Conservation (phyloP, 1,140 invertebrate genomes). For the Lineus longissimus region DNA sequence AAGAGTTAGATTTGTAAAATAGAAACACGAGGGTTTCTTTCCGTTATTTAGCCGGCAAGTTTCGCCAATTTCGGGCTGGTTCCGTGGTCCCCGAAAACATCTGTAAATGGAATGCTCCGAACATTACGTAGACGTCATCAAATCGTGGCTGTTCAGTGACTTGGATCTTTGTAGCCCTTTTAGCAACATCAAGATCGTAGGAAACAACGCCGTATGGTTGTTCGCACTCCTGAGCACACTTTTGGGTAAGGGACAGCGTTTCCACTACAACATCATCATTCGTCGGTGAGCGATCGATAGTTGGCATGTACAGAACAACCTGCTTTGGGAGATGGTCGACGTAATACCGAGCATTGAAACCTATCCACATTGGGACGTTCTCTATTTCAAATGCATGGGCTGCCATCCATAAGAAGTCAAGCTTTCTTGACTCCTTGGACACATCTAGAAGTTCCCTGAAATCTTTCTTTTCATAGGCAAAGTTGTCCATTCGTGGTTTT, state of each 20-base stretch:
- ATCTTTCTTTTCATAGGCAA: no score
- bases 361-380: background rate
- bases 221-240: constrained; percentile 30
- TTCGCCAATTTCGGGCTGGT: no score
- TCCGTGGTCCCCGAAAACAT: no score
- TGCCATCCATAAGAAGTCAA: background rate
- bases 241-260: constrained; percentile 43
- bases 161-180: constrained; percentile 49
- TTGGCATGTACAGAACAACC: constrained; percentile 17
- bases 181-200: constrained; percentile 50
- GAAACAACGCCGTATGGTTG: constrained; percentile 41
- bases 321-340: constrained; percentile 8
- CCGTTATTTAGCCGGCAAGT: no score
- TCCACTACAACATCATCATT: constrained; percentile 37
- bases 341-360: background rate
- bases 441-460: no score
- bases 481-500: no score
- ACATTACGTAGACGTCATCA: constrained; percentile 54
- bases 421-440: background rate
- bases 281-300: constrained; percentile 12
- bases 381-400: background rate
- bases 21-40: no score
- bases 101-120: constrained; percentile 55
- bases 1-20: no score
- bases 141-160: constrained; percentile 35